Conservation (phyloP, 2,113 vertebrate genomes). For the Ivindomyrus marchei region DNA sequence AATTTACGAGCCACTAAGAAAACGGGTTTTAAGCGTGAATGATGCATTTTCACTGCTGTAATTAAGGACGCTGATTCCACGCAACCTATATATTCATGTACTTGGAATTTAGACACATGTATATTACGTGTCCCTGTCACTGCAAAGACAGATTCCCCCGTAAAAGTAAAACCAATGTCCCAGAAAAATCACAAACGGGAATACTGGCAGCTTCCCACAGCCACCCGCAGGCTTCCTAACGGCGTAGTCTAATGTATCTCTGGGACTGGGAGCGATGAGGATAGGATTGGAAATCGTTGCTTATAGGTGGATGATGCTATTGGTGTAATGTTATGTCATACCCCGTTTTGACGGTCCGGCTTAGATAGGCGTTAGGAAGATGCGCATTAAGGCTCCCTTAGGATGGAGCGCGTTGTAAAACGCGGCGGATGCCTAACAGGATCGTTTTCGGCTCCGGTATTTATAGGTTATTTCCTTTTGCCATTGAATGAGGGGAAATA, state of each 20-base stretch:
- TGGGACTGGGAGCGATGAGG: not conserved
- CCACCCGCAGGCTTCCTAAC: not conserved
- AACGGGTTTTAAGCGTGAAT: not conserved
- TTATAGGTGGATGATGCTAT: not conserved
- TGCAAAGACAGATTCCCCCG: not conserved
- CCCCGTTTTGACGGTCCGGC: not conserved
- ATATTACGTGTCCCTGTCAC: not conserved
- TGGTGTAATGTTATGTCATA: not conserved
- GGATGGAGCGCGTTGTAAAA: not conserved
- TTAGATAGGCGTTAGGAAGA: not conserved
- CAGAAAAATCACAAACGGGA: not conserved
- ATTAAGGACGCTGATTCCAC: not conserved
- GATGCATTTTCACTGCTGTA: slow-evolving; percentile 5
- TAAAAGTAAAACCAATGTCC: not conserved
- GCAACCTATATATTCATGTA: not conserved
- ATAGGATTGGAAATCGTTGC: not conserved
- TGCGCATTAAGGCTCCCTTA: not conserved
- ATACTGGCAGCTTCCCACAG: not conserved
- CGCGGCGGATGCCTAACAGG: not conserved
- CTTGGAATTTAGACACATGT: not conserved
- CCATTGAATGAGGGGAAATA: not conserved
- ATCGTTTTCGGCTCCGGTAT: not conserved
- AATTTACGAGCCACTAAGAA: not conserved
- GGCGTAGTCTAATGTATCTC: not conserved
- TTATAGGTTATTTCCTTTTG: not conserved